phyloP scores from a whole-genome alignment of 2,888 invertebrate species.

The Zhengitettix transpicula region DNA sequence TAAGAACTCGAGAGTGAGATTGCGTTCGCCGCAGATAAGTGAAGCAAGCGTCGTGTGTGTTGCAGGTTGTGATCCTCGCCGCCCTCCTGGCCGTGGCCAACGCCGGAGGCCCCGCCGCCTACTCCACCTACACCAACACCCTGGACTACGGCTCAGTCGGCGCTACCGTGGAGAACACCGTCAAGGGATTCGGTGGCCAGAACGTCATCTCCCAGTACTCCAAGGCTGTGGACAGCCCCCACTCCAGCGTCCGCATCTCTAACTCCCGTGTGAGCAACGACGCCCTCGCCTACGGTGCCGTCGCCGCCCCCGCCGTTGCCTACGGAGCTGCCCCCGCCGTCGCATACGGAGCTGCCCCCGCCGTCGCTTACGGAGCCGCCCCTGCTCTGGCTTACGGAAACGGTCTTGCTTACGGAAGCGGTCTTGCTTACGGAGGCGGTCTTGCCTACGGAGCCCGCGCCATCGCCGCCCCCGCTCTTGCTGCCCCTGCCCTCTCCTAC shows the following conservation, averaged over 20 bases:
- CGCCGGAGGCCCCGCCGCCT: slow-evolving; percentile 12
- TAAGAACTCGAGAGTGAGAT: too few species aligned
- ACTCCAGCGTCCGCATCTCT: slow-evolving; percentile 12
- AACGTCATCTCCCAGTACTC: slow-evolving; percentile 11
- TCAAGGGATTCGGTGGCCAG: slow-evolving; percentile 10
- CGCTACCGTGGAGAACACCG: slow-evolving; percentile 11
- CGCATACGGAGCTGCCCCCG: slow-evolving; percentile 1
- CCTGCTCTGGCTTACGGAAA: slow-evolving; percentile 1
- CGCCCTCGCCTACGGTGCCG: not conserved
- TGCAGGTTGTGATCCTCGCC: slow-evolving; percentile 2
- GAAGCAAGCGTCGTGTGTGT: too few species aligned
- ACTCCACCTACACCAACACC: slow-evolving; percentile 11
- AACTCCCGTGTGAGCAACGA: slow-evolving; percentile 6
- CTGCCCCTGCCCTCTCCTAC: slow-evolving; percentile 1
- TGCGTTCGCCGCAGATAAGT: too few species aligned
- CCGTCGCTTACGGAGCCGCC: slow-evolving; percentile 1
- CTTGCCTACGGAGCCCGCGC: not conserved
- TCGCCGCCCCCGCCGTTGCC: slow-evolving; percentile 3
- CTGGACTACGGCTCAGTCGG: slow-evolving; percentile 9
- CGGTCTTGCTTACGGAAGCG: slow-evolving; percentile 1
- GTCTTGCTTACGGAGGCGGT: not conserved
- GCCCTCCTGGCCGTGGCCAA: slow-evolving; percentile 9
- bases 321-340: not conserved
- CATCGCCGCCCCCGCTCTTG: not conserved
- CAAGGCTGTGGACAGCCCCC: slow-evolving; percentile 12